Percentiles rank a stretch among this genome's conserved stretches.
Conservation (phyloP, 2,888 invertebrate species). For the Alcis repandata region DNA sequence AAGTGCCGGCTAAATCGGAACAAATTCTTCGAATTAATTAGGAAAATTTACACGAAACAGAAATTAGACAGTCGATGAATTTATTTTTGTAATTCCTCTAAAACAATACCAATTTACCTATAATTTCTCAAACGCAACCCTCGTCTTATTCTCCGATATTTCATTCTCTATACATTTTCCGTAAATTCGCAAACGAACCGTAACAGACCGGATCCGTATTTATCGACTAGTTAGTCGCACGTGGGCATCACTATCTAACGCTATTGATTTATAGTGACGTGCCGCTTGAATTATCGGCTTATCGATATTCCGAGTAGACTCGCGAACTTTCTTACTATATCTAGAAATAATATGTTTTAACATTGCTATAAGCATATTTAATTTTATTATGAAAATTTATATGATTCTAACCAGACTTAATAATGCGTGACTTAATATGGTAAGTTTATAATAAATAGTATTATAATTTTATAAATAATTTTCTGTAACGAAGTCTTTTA, state of each 20-base stretch:
- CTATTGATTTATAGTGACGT: slow-evolving; percentile 83
- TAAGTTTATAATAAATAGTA: neutral
- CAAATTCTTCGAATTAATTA: neutral
- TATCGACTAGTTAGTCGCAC: slow-evolving; percentile 77
- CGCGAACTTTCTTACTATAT: slow-evolving; percentile 46
- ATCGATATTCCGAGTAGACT: slow-evolving; percentile 74
- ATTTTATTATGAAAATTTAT: too few species aligned
- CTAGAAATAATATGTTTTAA: too few species aligned
- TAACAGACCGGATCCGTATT: slow-evolving; percentile 60
- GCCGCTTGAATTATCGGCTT: slow-evolving; percentile 81
- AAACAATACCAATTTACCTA: neutral
- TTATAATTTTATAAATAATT: neutral
- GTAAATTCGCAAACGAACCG: slow-evolving; percentile 56
- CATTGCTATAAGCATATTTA: too few species aligned
- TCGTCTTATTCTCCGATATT: slow-evolving; percentile 7
- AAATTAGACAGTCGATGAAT: neutral
- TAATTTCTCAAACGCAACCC: neutral
- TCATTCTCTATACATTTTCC: slow-evolving; percentile 17
- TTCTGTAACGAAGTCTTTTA: neutral
- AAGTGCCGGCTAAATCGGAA: too few species aligned
- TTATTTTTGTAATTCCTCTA: neutral
- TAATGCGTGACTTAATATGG: too few species aligned
- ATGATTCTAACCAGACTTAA: too few species aligned
- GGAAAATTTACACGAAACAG: neutral
- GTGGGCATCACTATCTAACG: slow-evolving; percentile 83